phyloP scores from a whole-genome alignment of 2,797 vertebrate genomes.

The Sebastes oblongus region DNA sequence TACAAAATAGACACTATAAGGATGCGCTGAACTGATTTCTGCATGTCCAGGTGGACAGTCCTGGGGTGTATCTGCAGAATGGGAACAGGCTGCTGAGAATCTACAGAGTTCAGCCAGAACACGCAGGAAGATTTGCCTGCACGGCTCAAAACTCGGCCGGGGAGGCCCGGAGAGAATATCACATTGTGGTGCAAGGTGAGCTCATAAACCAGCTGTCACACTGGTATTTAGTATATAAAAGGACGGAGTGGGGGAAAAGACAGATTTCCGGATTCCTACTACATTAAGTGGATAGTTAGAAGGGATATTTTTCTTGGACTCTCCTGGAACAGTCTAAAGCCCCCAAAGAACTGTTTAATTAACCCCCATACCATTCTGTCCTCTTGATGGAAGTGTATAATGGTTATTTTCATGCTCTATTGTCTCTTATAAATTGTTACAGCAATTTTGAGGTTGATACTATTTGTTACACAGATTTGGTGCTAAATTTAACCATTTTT shows the following conservation, averaged over 20 bases:
- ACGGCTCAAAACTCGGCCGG: conserved; percentile 85
- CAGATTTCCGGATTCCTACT: background rate
- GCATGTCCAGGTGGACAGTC: conserved; percentile 68
- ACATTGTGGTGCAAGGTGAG: conserved; percentile 88
- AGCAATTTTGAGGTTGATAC: too few species aligned
- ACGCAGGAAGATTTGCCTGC: conserved; percentile 87
- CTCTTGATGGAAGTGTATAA: too few species aligned
- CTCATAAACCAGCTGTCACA: conserved; percentile 9
- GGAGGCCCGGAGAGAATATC: conserved; percentile 75
- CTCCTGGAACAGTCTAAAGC: background rate
- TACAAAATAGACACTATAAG: conserved; percentile 1
- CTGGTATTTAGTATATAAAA: background rate
- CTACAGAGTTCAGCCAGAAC: conserved; percentile 81
- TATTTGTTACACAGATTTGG: too few species aligned
- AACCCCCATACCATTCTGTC: background rate
- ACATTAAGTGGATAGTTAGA: background rate
- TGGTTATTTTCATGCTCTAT: too few species aligned
- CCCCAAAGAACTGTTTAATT: background rate
- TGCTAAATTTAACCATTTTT: too few species aligned
- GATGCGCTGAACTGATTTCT: conserved; percentile 7
- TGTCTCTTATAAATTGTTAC: too few species aligned
- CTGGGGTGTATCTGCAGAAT: conserved; percentile 79
- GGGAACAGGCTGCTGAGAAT: conserved; percentile 83
- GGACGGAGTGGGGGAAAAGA: background rate
- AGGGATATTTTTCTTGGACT: background rate